Conservation (phyloP, 92 coral and sea anemone genomes). For the Bergia sp. region DNA sequence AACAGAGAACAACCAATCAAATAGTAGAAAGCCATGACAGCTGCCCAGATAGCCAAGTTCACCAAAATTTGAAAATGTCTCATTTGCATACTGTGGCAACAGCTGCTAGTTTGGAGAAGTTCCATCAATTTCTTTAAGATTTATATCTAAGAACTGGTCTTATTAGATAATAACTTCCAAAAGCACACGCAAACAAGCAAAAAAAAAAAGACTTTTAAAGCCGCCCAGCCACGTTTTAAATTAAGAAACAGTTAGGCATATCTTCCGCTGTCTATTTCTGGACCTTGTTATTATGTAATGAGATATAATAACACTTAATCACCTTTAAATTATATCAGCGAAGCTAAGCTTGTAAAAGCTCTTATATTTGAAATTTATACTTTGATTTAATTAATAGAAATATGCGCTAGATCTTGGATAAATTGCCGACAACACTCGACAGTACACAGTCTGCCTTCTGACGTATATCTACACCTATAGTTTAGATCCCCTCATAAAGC, state of each 20-base stretch:
- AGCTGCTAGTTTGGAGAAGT: conserved; percentile 4
- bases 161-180: neutral
- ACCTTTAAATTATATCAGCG: neutral
- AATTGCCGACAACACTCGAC: neutral
- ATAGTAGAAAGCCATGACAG: conserved; percentile 1
- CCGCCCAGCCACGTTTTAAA: neutral
- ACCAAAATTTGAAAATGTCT: neutral
- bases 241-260: neutral
- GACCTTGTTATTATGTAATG: neutral
- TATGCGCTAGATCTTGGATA: neutral
- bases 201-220: neutral
- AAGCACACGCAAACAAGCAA: neutral
- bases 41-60: conserved; percentile 21
- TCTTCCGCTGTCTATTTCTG: neutral
- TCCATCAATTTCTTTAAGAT: neutral
- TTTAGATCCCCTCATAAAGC: too few species aligned
- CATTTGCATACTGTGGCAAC: conserved; percentile 31
- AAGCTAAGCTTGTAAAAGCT: neutral
- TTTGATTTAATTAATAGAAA: neutral
- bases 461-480: neutral
- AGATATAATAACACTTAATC: neutral
- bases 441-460: neutral
- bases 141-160: neutral
- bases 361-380: neutral
- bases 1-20: conserved; percentile 28